These are phyloP conservation scores for Pogonocherus hispidulus DNA, from an alignment of 2,888 invertebrate species.

Conservation along the genomic window DNA sequence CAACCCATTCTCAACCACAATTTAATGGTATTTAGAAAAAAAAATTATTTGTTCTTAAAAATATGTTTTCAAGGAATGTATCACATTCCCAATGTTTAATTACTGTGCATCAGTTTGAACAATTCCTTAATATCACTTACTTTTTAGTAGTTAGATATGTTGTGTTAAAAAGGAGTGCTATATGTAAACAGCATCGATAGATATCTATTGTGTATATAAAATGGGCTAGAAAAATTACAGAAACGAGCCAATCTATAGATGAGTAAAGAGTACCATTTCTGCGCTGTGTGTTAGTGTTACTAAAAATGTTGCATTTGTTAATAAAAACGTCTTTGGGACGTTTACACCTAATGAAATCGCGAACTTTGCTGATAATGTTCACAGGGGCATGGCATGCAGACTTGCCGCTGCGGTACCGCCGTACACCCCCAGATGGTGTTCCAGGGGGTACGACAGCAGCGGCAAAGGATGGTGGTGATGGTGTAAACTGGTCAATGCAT, in stretches of 20 bases:
- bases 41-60: too few relatives aligned
- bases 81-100: not conserved
- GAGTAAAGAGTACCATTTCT: constrained; percentile 27
- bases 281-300: constrained; percentile 35
- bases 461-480: constrained; percentile 70
- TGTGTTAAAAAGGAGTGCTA: too few relatives aligned
- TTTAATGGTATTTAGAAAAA: too few relatives aligned
- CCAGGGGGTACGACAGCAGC: constrained; percentile 78
- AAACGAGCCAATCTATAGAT: constrained; percentile 27
- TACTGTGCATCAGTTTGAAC: not conserved
- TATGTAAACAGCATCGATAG: too few relatives aligned
- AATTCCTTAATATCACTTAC: not conserved
- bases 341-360: constrained; percentile 27
- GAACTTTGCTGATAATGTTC: constrained; percentile 69
- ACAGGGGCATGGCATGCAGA: constrained; percentile 85
- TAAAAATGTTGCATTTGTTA: constrained; percentile 30
- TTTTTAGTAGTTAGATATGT: too few relatives aligned
- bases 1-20: too few relatives aligned
- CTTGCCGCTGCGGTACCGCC: constrained; percentile 70
- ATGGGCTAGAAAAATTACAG: constrained; percentile 35
- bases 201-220: not conserved
- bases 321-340: constrained; percentile 18
- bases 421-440: constrained; percentile 74
- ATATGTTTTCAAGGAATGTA: too few relatives aligned
- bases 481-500: constrained; percentile 85